These are phyloP conservation scores for Hypsibius dujardini DNA, from an alignment of 1,140 invertebrate species.

Conservation along the genomic window DNA sequence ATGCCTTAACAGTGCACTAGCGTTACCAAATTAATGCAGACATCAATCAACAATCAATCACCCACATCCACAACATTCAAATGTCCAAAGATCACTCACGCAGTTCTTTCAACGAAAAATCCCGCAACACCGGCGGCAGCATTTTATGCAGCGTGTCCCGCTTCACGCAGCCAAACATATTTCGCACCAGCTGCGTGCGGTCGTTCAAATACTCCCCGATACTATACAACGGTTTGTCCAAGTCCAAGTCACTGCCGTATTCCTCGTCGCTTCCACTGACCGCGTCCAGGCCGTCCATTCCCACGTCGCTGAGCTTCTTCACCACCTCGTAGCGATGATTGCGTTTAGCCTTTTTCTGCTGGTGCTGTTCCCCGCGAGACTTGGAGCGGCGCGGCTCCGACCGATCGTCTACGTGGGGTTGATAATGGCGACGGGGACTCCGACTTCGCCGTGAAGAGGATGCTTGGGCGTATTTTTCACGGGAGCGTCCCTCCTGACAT, in stretches of 20 bases:
- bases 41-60: too few species aligned
- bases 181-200: neutral
- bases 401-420: neutral
- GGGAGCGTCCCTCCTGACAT: too few species aligned
- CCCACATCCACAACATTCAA: too few species aligned
- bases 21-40: too few species aligned
- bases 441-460: too few species aligned
- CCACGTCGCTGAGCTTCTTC: neutral
- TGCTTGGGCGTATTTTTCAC: too few species aligned
- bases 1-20: too few species aligned
- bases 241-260: constrained; percentile 8
- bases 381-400: neutral
- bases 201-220: neutral
- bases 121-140: neutral
- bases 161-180: neutral
- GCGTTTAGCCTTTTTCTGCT: neutral
- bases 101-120: constrained; percentile 1
- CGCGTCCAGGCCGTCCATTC: neutral
- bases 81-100: too few species aligned
- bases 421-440: neutral
- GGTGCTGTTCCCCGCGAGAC: neutral
- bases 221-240: neutral
- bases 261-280: neutral
- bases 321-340: neutral
- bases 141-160: neutral